Conservation (phyloP, 2,888 invertebrate species). For the Bhutanitis thaidina region DNA sequence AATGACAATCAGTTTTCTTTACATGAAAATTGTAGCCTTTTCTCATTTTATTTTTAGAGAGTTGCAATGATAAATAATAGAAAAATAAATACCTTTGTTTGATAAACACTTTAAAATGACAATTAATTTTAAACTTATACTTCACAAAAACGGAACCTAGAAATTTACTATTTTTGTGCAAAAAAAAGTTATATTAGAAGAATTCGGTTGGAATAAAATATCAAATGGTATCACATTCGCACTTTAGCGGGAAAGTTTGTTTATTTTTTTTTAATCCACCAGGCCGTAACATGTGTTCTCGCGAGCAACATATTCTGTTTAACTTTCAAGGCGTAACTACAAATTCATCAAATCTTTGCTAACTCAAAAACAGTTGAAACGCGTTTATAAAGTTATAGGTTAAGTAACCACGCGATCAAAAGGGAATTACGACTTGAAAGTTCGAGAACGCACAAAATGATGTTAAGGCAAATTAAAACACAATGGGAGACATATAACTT, state of each 20-base stretch:
- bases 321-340: conserved; percentile 25
- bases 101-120: too few species aligned
- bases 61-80: too few species aligned
- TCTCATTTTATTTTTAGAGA: too few species aligned
- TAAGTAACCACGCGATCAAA: neutral
- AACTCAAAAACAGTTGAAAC: too few species aligned
- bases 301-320: conserved; percentile 21
- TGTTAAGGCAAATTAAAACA: conserved; percentile 22
- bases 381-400: too few species aligned
- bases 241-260: conserved; percentile 45
- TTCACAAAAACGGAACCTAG: too few species aligned
- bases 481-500: conserved; percentile 21
- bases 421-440: conserved; percentile 35
- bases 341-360: neutral
- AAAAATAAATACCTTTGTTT: too few species aligned
- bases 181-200: neutral
- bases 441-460: conserved; percentile 16
- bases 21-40: neutral
- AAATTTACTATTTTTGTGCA: too few species aligned
- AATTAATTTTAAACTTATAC: too few species aligned
- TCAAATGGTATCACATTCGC: conserved; percentile 41
- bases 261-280: conserved; percentile 28
- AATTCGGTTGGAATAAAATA: neutral
- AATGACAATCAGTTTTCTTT: conserved; percentile 11
- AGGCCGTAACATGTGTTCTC: conserved; percentile 36